Percentiles rank a stretch among this genome's conserved stretches.
phyloP scores from a whole-genome alignment of 2,113 vertebrate species.

The Zosterops japonicus region DNA sequence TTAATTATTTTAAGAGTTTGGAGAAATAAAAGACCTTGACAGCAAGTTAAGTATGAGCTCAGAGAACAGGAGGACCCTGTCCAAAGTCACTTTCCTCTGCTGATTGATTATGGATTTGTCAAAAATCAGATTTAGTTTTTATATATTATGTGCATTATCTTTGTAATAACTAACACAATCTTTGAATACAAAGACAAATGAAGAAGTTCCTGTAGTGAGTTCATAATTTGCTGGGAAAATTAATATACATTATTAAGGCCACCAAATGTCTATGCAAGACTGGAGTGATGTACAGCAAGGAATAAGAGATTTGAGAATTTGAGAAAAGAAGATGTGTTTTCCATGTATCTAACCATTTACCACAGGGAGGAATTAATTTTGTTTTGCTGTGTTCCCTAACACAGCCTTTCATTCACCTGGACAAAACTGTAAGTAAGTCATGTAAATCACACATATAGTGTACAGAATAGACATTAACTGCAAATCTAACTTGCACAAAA shows the following conservation, averaged over 20 bases:
- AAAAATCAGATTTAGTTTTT: neutral
- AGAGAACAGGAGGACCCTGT: neutral
- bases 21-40: neutral
- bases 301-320: neutral
- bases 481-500: neutral
- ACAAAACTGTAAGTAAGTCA: neutral
- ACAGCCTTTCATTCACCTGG: neutral
- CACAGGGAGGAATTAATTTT: neutral
- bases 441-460: neutral
- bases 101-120: neutral
- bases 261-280: neutral
- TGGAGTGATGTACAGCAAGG: neutral
- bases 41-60: neutral
- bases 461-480: neutral
- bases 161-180: neutral
- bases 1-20: neutral
- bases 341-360: neutral
- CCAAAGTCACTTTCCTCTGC: neutral
- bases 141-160: neutral
- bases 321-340: neutral
- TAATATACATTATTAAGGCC: neutral
- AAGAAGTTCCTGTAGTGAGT: neutral
- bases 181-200: neutral
- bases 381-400: neutral
- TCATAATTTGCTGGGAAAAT: neutral